Percentiles rank a stretch among this genome's conserved stretches.
Evolutionary conservation across 2,797 vertebrate species (phyloP).

Genomic region (Cuniculus paca): DNA sequence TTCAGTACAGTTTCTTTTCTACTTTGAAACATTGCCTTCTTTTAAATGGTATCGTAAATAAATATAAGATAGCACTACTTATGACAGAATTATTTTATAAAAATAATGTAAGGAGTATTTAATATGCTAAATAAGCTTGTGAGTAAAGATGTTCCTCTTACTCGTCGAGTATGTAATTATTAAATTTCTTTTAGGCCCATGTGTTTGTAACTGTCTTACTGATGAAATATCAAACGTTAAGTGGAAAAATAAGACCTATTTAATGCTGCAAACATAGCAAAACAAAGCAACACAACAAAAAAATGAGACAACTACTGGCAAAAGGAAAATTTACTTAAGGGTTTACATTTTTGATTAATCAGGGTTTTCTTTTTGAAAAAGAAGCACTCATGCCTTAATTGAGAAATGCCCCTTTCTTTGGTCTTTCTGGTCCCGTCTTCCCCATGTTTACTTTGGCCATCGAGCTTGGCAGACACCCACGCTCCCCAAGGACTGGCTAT

Average conservation of each 20-base stretch:
- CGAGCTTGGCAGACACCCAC: slow-evolving; percentile 22
- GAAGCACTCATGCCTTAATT: neutral
- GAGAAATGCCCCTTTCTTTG: slow-evolving; percentile 42
- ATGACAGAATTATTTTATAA: slow-evolving; percentile 53
- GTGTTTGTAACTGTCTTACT: slow-evolving; percentile 38
- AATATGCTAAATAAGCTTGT: slow-evolving; percentile 46
- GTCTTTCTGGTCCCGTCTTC: neutral
- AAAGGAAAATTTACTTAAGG: slow-evolving; percentile 52
- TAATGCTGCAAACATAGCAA: neutral
- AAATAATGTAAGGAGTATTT: slow-evolving; percentile 28
- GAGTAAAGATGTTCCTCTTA: slow-evolving; percentile 50
- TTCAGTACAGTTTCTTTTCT: neutral
- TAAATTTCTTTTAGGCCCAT: slow-evolving; percentile 1
- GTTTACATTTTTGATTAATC: slow-evolving; percentile 37
- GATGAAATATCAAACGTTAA: slow-evolving; percentile 19
- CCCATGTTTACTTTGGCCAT: slow-evolving; percentile 42
- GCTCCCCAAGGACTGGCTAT: neutral
- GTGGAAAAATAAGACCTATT: slow-evolving; percentile 41
- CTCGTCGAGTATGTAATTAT: slow-evolving; percentile 23
- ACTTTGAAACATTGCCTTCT: slow-evolving; percentile 21
- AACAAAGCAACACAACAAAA: neutral
- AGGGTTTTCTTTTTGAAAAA: slow-evolving; percentile 28
- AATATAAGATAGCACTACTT: neutral
- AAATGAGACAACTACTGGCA: neutral
- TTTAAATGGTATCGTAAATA: slow-evolving; percentile 54